phyloP scores from a whole-genome alignment of 92 coral and sea anemone species.

The Porites divaricata region DNA sequence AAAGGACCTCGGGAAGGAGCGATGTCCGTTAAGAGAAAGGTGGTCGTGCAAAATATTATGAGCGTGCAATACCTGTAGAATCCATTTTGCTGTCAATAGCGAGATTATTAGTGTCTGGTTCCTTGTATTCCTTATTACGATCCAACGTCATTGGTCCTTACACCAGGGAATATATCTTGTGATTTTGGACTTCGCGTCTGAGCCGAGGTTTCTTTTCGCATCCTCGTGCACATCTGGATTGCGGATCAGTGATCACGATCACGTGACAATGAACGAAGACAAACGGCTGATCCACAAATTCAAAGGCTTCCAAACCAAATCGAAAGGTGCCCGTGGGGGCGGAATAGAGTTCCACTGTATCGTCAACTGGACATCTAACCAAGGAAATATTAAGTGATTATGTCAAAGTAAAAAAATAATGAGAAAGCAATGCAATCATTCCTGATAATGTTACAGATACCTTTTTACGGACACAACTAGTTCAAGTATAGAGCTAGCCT shows the following conservation, averaged over 20 bases:
- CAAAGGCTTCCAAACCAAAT: slow-evolving; percentile 23
- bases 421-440: not conserved
- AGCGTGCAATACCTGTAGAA: not conserved
- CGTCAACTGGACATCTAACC: slow-evolving; percentile 20
- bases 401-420: too few relatives aligned
- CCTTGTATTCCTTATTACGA: not conserved
- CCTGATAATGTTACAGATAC: too few relatives aligned
- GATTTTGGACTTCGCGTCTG: not conserved
- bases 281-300: slow-evolving; percentile 16
- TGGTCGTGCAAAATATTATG: too few relatives aligned
- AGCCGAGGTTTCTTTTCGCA: slow-evolving; percentile 9
- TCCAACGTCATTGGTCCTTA: slow-evolving; percentile 24
- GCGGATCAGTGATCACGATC: not conserved
- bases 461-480: too few relatives aligned
- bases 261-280: slow-evolving; percentile 34
- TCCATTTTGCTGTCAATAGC: not conserved
- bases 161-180: not conserved
- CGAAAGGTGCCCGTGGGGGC: slow-evolving; percentile 11
- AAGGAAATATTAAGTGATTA: not conserved
- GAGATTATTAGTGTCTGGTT: not conserved
- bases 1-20: too few relatives aligned
- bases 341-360: not conserved
- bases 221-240: slow-evolving; percentile 29
- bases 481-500: too few relatives aligned
- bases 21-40: too few relatives aligned